Evolutionary conservation across 2,888 invertebrate species (phyloP).

Genomic region (Galeruca laticollis): DNA sequence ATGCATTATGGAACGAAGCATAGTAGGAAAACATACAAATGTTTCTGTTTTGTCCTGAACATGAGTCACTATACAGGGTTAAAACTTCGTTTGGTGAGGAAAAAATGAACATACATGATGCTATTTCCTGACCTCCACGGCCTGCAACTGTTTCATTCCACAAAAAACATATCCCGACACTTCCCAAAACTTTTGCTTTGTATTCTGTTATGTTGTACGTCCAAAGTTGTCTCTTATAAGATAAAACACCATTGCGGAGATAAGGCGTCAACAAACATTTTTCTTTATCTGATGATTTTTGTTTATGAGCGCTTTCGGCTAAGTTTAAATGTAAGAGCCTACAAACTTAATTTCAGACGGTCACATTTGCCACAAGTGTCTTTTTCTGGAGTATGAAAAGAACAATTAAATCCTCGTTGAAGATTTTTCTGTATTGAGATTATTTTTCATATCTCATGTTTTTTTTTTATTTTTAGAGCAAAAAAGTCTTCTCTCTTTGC

Average conservation of each 20-base stretch:
- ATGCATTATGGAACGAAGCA: too few relatives aligned
- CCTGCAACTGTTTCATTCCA: neutral
- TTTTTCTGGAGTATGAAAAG: neutral
- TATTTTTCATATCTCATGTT: too few relatives aligned
- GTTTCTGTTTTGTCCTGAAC: too few relatives aligned
- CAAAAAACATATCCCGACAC: too few relatives aligned
- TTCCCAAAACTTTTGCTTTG: neutral
- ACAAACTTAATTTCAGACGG: neutral
- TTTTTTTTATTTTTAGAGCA: too few relatives aligned
- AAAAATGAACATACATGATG: conserved; percentile 8
- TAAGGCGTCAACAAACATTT: too few relatives aligned
- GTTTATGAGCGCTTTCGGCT: neutral
- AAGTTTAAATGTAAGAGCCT: neutral
- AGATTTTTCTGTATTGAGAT: neutral
- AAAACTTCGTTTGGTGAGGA: too few relatives aligned
- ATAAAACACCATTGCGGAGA: too few relatives aligned
- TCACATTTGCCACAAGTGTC: neutral
- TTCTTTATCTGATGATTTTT: neutral
- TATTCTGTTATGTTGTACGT: neutral
- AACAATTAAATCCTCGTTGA: neutral
- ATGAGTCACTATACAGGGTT: too few relatives aligned
- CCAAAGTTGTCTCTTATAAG: neutral
- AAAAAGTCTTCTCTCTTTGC: too few relatives aligned
- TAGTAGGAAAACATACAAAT: too few relatives aligned
- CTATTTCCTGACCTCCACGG: conserved; percentile 10